These are phyloP conservation scores for Chymomyza procnemis DNA, from an alignment of 2,888 invertebrate species.

Conservation along the genomic window DNA sequence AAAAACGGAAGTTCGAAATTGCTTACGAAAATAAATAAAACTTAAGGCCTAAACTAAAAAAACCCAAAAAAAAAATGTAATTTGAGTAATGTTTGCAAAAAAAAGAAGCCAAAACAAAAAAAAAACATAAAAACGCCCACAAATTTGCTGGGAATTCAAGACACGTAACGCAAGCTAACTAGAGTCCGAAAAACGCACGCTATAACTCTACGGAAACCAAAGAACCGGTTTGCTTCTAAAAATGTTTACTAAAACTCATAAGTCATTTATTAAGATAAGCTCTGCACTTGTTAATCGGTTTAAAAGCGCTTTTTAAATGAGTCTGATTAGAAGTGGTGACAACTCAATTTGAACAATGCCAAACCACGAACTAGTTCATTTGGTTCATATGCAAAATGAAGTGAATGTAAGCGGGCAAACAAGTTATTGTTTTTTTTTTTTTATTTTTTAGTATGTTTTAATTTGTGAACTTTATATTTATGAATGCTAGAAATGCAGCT, in stretches of 20 bases:
- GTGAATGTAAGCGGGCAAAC: too few species aligned
- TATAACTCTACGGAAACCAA: background rate
- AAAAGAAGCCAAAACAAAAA: too few species aligned
- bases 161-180: background rate
- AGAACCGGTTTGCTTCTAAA: background rate
- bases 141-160: background rate
- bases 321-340: too few species aligned
- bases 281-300: background rate
- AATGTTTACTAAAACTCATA: background rate
- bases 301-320: too few species aligned
- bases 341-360: too few species aligned
- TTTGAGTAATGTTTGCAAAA: conserved; percentile 5
- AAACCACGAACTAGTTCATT: too few species aligned
- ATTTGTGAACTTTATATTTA: too few species aligned
- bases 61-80: background rate
- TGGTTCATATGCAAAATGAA: too few species aligned
- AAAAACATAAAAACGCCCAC: background rate
- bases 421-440: too few species aligned
- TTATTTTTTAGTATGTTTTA: too few species aligned
- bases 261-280: background rate
- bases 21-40: conserved; percentile 16
- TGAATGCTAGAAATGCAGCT: too few species aligned
- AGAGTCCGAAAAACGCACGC: background rate
- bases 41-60: conserved; percentile 1
- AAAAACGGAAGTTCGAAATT: conserved; percentile 61